A percentile compares a stretch with the other conserved stretches of the same genome.
phyloP scores from a whole-genome alignment of 1,140 invertebrate species.

The Hetaerina americana region DNA sequence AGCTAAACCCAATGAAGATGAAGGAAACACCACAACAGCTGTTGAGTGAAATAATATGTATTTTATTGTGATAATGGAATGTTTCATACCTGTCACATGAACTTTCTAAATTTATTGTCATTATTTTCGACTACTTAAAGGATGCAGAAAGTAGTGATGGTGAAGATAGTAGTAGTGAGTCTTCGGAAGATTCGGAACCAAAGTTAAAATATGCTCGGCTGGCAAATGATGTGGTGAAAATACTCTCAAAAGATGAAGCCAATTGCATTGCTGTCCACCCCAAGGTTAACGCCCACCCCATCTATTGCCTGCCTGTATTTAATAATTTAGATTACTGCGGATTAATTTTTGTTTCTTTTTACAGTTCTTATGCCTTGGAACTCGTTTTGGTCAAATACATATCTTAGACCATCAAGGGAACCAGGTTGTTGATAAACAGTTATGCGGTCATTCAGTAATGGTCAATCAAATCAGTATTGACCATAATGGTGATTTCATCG shows the following conservation, averaged over 20 bases:
- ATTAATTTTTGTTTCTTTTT: conserved; percentile 21
- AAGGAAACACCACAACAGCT: not conserved
- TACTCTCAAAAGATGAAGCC: conserved; percentile 76
- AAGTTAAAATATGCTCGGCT: conserved; percentile 85
- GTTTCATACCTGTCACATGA: not conserved
- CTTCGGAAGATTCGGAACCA: conserved; percentile 63
- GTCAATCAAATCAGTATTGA: conserved; percentile 94
- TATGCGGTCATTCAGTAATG: conserved; percentile 68
- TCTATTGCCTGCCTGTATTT: not conserved
- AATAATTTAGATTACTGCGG: conserved; percentile 12
- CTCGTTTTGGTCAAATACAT: conserved; percentile 78
- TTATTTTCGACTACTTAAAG: not conserved
- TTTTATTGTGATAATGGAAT: not conserved
- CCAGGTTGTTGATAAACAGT: conserved; percentile 53
- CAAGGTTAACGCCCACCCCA: too few species aligned
- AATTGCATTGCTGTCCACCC: conserved; percentile 85
- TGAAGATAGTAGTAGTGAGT: conserved; percentile 17
- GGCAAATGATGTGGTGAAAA: conserved; percentile 71
- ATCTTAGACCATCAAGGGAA: conserved; percentile 89
- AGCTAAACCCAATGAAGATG: not conserved
- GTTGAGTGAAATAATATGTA: not conserved
- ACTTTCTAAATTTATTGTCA: not conserved
- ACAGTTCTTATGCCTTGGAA: conserved; percentile 83
- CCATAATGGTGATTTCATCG: conserved; percentile 75
- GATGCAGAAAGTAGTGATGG: conserved; percentile 15